Base-by-base conservation (phyloP, 2,888 invertebrate species). In the Platycheirus rosarum region DNA sequence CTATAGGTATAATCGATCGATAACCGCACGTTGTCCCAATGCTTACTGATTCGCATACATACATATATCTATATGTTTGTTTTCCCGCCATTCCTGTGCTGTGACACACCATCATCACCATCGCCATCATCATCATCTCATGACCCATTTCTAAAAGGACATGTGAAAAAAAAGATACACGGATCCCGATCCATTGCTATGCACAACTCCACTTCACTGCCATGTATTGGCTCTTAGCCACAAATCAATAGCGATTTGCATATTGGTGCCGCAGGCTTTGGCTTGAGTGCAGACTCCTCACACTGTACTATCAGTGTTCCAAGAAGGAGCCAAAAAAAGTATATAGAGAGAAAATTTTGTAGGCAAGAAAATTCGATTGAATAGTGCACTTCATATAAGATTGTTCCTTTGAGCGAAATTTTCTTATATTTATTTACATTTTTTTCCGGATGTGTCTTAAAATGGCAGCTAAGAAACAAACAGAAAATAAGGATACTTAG, bases 181-280 rank as follows among this genome's bases (percentile, higher is more conserved):
- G 46, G 44, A 77, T 37, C 37, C 37, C 20, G 1, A 55, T 48
- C 62, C 77, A 71, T 68, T 62, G 66, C 71, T 55, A 44, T 77
- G 77, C 40, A 60, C 46, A 46, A 76, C 68, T 82, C 66, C 26
- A 71, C 71, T 82, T 77, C 62, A 63, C 55, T 71, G 77, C 62
- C 77, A 68, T 82, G 77, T 77, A 77, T 82, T 82, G 82, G 77
- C 71, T 82, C 82, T 77, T 71, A 71, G 71, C 82, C 71, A 82
- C 77, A 82, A 82, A 82, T 82, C 82, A 82, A 82, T 82, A 82
- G 77, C 46, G 77, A 82, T 82, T 82, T 82, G 71, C 82, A 82
- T 82, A 71, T 77, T 71, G 77, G 63, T 62, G 57, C 82, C 66
- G 49, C 76, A 55, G 76, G 62, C 76, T 57, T 23, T 40, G 18